Evolutionary conservation across 2,888 invertebrate genomes (phyloP).

Genomic region (Allophyes oxyacanthae): DNA sequence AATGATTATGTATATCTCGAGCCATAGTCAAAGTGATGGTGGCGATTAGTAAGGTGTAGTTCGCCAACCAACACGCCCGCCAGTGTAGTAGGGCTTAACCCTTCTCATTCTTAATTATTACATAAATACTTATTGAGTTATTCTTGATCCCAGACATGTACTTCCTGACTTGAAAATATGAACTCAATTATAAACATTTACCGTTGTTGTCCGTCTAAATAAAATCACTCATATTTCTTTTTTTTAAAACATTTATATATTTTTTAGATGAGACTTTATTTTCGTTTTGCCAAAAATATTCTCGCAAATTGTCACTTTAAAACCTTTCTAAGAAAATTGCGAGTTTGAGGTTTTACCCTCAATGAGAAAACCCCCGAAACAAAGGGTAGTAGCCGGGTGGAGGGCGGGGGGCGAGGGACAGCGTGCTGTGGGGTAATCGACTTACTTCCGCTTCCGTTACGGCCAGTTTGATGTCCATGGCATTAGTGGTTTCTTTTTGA

Average conservation of each 20-base stretch:
- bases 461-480: constrained; percentile 14
- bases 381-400: constrained; percentile 24
- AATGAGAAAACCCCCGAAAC: constrained; percentile 36
- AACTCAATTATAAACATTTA: background rate
- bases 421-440: constrained; percentile 37
- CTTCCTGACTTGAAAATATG: background rate
- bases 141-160: no score
- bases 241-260: constrained; percentile 12
- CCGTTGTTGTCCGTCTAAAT: background rate
- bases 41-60: no score
- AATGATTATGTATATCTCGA: no score
- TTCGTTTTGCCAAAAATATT: constrained; percentile 31
- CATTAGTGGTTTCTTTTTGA: constrained; percentile 18
- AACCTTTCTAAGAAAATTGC: constrained; percentile 46
- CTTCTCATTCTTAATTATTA: no score
- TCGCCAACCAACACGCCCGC: no score
- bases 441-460: constrained; percentile 42
- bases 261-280: constrained; percentile 15
- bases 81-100: no score
- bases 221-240: constrained; percentile 2
- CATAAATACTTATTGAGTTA: no score
- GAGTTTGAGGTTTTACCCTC: constrained; percentile 31
- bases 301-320: constrained; percentile 47
- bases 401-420: background rate
- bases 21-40: no score